Conservation (phyloP, 2,797 vertebrate genomes). For the Clarias platycephalus region DNA sequence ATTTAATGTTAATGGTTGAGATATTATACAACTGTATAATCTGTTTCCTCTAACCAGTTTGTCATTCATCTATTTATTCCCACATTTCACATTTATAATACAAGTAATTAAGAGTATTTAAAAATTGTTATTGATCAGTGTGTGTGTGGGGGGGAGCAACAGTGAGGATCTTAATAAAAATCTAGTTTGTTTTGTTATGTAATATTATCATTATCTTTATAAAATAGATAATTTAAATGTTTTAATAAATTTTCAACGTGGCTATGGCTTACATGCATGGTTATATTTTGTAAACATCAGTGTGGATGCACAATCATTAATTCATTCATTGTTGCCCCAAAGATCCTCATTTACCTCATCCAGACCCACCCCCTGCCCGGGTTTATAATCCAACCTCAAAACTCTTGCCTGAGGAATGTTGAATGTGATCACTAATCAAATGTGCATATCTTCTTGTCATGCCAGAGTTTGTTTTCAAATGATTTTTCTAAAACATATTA, state of each 20-base stretch:
- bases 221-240: too few species aligned
- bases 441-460: conserved; percentile 54
- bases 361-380: conserved; percentile 53
- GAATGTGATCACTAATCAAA: conserved; percentile 71
- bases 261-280: conserved; percentile 46
- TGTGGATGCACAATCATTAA: conserved; percentile 66
- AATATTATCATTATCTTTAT: too few species aligned
- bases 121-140: too few species aligned
- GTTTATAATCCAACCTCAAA: conserved; percentile 45
- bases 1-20: too few species aligned
- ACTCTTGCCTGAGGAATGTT: conserved; percentile 68
- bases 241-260: background rate
- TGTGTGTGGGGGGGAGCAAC: too few species aligned
- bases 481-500: conserved; percentile 38
- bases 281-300: conserved; percentile 63
- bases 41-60: too few species aligned
- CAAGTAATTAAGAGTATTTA: too few species aligned
- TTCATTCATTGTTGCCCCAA: conserved; percentile 66
- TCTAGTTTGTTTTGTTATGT: too few species aligned
- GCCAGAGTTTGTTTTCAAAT: conserved; percentile 58
- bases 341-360: conserved; percentile 70
- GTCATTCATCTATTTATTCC: too few species aligned
- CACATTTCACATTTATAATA: too few species aligned
- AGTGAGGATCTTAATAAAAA: too few species aligned
- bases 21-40: too few species aligned